Conservation (phyloP, 2,113 vertebrate species). For the Micronycteris hirsuta region DNA sequence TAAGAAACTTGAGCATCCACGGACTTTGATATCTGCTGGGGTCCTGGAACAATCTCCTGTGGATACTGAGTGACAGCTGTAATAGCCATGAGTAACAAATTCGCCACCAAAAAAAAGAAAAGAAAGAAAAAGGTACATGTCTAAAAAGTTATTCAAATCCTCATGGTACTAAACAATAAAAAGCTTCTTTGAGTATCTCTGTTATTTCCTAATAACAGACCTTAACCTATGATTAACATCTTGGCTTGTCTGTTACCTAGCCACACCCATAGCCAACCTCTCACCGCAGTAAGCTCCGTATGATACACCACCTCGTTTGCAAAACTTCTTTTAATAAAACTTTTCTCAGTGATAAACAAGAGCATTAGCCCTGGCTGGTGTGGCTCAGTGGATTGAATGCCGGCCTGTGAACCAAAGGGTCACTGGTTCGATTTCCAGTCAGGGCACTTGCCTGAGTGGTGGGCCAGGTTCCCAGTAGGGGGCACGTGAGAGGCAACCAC, state of each 20-base stretch:
- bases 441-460: too few relatives aligned
- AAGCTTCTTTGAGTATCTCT: conserved; percentile 62
- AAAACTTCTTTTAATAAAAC: conserved; percentile 50
- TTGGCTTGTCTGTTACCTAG: conserved; percentile 65
- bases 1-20: neutral
- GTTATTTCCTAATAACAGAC: conserved; percentile 54
- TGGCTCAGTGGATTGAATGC: too few relatives aligned
- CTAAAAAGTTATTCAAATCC: conserved; percentile 74
- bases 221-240: conserved; percentile 67
- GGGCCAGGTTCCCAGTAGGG: too few relatives aligned
- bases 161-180: conserved; percentile 71
- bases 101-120: neutral
- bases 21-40: neutral
- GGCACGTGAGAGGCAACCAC: too few relatives aligned
- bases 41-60: neutral
- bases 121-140: conserved; percentile 34
- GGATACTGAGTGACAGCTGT: neutral
- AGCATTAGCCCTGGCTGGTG: neutral
- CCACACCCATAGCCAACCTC: conserved; percentile 37
- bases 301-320: conserved; percentile 12
- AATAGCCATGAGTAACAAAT: neutral
- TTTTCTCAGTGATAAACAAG: conserved; percentile 44
- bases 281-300: conserved; percentile 52
- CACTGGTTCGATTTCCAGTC: too few relatives aligned
- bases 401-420: too few relatives aligned